phyloP scores from a whole-genome alignment of 2,888 invertebrate species.

The Oeneis ivallda region DNA sequence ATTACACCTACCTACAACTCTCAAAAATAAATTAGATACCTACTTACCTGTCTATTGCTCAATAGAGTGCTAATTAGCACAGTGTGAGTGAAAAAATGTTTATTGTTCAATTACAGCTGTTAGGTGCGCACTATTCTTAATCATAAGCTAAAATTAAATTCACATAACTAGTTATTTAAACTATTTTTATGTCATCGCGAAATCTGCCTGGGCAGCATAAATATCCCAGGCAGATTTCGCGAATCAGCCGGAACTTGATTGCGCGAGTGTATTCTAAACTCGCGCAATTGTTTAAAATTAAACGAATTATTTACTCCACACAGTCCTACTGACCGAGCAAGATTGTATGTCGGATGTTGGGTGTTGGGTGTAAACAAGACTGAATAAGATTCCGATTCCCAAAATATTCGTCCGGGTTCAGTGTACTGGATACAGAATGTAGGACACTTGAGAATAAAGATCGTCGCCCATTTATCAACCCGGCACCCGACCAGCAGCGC shows the following conservation, averaged over 20 bases:
- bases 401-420: conserved; percentile 59
- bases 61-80: neutral
- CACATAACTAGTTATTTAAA: conserved; percentile 9
- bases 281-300: conserved; percentile 4
- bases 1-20: neutral
- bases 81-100: neutral
- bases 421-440: conserved; percentile 43
- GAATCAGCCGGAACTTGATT: too few species aligned
- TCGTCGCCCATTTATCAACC: too few species aligned
- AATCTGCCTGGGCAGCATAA: conserved; percentile 5
- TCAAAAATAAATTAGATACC: neutral
- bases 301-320: conserved; percentile 5
- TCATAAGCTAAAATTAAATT: neutral
- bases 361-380: conserved; percentile 50
- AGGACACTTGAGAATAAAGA: conserved; percentile 19
- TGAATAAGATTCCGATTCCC: conserved; percentile 42
- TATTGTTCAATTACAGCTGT: neutral
- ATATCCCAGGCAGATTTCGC: too few species aligned
- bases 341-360: conserved; percentile 8
- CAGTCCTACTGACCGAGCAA: conserved; percentile 22
- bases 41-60: neutral
- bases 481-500: too few species aligned
- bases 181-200: conserved; percentile 13
- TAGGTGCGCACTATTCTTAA: neutral
- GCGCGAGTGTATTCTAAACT: too few species aligned